Conservation (phyloP, 1,140 invertebrate genomes). For the Habropoda laboriosa region DNA sequence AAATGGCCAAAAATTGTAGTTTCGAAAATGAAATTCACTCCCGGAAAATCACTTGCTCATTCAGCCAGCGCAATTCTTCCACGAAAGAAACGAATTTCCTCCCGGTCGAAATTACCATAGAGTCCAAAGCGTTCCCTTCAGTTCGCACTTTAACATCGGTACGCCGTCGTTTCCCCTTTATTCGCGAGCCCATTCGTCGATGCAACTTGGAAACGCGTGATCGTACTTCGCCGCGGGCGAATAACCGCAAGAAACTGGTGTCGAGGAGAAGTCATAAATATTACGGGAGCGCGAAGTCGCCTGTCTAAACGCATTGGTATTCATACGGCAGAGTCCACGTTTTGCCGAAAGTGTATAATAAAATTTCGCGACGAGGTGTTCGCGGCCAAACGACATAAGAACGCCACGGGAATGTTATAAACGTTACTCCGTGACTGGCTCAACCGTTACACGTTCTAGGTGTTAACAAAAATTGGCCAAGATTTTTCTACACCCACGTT, state of each 20-base stretch:
- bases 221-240: background rate
- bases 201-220: background rate
- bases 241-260: slow-evolving; percentile 10
- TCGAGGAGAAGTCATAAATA: slow-evolving; percentile 16
- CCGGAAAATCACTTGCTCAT: too few species aligned
- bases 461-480: slow-evolving; percentile 25
- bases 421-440: background rate
- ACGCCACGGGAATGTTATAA: slow-evolving; percentile 1
- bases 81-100: too few species aligned
- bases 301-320: slow-evolving; percentile 43
- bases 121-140: too few species aligned
- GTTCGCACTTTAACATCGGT: background rate
- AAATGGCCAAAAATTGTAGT: too few species aligned
- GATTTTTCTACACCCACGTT: background rate
- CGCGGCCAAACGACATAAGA: background rate
- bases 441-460: background rate
- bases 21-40: too few species aligned
- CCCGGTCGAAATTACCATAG: too few species aligned
- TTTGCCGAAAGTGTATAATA: slow-evolving; percentile 52
- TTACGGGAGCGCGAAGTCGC: slow-evolving; percentile 16
- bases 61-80: too few species aligned
- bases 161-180: background rate
- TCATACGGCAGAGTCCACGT: slow-evolving; percentile 23
- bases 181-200: background rate
- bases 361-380: slow-evolving; percentile 26